phyloP scores from a whole-genome alignment of 2,113 vertebrate species.

The Festucalex cinctus region DNA sequence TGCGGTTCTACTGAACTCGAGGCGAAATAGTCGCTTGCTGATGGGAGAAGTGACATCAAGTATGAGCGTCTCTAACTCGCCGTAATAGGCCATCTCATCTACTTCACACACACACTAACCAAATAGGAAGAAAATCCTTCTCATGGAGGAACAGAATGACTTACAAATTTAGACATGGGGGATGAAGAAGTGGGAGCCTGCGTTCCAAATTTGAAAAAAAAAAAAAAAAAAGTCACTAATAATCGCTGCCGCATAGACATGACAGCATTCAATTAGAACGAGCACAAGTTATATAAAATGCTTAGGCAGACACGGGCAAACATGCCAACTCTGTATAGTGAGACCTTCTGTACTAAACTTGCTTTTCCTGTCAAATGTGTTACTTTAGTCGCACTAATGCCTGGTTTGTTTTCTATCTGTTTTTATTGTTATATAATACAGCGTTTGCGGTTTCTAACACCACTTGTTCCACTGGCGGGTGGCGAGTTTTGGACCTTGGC shows the following conservation, averaged over 20 bases:
- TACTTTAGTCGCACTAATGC: no score
- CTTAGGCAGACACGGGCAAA: slow-evolving; percentile 23
- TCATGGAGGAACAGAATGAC: slow-evolving; percentile 17
- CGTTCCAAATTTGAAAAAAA: slow-evolving; percentile 40
- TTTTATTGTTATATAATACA: no score
- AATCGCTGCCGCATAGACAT: slow-evolving; percentile 21
- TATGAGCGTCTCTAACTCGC: slow-evolving; percentile 45
- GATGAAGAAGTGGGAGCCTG: slow-evolving; percentile 16
- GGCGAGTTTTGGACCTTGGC: no score
- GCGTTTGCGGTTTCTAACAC: no score
- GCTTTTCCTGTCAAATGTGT: no score
- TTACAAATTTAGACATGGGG: slow-evolving; percentile 26
- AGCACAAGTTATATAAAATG: slow-evolving; percentile 3
- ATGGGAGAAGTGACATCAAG: slow-evolving; percentile 49
- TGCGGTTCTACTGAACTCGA: slow-evolving; percentile 28
- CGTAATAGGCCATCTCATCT: slow-evolving; percentile 43
- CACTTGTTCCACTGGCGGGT: no score
- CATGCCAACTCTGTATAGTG: background rate
- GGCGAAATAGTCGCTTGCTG: slow-evolving; percentile 29
- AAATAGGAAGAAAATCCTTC: slow-evolving; percentile 32
- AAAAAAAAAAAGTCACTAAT: slow-evolving; percentile 32
- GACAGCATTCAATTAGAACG: slow-evolving; percentile 14
- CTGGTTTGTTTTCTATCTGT: no score
- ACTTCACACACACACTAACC: slow-evolving; percentile 26
- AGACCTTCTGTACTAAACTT: background rate